phyloP scores from a whole-genome alignment of 2,113 vertebrate species.

The Copsychus sechellarum region DNA sequence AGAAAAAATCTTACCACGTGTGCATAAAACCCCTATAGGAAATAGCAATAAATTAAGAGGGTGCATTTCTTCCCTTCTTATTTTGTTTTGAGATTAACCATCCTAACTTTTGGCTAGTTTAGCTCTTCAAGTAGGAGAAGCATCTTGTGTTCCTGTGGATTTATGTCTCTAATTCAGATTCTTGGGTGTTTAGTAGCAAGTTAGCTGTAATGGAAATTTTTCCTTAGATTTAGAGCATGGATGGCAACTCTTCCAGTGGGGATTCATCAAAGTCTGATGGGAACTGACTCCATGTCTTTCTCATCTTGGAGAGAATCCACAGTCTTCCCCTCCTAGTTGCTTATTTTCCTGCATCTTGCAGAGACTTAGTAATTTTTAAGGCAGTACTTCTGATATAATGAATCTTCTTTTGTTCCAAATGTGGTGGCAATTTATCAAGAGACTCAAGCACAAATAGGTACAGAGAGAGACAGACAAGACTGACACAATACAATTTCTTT shows the following conservation, averaged over 20 bases:
- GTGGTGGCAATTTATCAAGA: not conserved
- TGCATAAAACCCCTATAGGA: not conserved
- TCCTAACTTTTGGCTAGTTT: not conserved
- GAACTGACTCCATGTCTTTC: not conserved
- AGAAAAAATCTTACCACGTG: not conserved
- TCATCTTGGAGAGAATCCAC: not conserved
- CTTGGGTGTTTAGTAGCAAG: not conserved
- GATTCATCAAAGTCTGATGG: not conserved
- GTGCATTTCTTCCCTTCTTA: not conserved
- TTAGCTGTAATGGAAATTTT: not conserved
- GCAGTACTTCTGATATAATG: not conserved
- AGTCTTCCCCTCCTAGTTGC: not conserved
- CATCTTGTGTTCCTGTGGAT: not conserved
- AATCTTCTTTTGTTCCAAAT: not conserved
- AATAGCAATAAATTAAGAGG: not conserved
- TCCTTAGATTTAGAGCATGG: not conserved
- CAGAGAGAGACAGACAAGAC: not conserved
- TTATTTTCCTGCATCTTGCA: not conserved
- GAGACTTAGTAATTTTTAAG: not conserved
- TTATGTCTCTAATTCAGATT: not conserved
- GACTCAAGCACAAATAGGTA: not conserved
- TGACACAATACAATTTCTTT: not conserved
- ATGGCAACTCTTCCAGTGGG: not conserved
- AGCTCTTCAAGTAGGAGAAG: not conserved
- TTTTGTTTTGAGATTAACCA: not conserved